phyloP scores from a whole-genome alignment of 64 coral and sea anemone genomes.

The Anthopleura sola region DNA sequence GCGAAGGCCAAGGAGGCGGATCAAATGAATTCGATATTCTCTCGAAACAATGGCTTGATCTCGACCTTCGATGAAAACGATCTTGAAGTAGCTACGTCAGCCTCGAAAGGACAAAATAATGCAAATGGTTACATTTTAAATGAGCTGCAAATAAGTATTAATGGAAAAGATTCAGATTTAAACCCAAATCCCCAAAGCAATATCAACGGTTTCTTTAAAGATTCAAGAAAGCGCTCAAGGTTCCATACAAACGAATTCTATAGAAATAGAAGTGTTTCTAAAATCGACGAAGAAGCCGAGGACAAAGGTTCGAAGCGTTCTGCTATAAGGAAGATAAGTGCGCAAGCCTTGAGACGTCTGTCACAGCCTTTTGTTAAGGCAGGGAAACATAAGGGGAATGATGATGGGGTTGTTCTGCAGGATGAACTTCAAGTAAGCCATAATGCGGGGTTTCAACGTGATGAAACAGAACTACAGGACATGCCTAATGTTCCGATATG shows the following conservation, averaged over 20 bases:
- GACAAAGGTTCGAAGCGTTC: neutral
- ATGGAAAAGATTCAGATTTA: neutral
- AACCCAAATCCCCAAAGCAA: neutral
- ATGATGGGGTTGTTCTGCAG: neutral
- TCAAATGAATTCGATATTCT: constrained; percentile 1
- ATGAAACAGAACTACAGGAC: neutral
- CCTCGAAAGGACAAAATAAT: neutral
- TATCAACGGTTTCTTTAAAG: neutral
- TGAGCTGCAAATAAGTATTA: neutral
- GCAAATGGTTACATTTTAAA: neutral
- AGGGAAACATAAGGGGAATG: neutral
- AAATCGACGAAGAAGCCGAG: neutral
- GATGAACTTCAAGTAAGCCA: neutral
- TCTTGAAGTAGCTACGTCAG: neutral
- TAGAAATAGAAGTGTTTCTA: neutral
- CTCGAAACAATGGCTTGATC: neutral
- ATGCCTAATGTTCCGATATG: neutral
- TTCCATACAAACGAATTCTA: neutral
- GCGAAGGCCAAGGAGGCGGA: neutral
- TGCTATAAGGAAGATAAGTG: neutral
- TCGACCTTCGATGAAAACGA: neutral
- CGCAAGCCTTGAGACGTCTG: neutral
- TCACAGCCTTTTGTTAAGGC: constrained; percentile 1
- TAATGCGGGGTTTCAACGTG: neutral
- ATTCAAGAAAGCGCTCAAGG: neutral